Conservation (phyloP, 2,797 vertebrate species). For the Lutjanus campechanus region DNA sequence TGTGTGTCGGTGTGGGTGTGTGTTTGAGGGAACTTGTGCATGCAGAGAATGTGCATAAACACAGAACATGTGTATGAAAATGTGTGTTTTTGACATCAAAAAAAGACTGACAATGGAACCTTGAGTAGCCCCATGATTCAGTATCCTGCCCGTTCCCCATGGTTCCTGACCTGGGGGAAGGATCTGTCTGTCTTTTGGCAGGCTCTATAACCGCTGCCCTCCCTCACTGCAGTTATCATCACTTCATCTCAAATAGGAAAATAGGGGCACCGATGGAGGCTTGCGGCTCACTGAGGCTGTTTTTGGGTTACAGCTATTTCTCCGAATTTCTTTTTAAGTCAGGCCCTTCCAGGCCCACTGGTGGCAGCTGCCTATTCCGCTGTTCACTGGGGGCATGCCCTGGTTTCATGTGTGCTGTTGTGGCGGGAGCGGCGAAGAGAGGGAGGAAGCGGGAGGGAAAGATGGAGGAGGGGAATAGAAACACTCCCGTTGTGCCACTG, state of each 20-base stretch:
- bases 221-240: constrained; percentile 73
- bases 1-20: neutral
- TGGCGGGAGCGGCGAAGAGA: constrained; percentile 68
- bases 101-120: constrained; percentile 70
- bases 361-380: constrained; percentile 83
- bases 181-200: constrained; percentile 73
- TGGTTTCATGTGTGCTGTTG: constrained; percentile 86
- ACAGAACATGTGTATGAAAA: constrained; percentile 74
- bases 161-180: constrained; percentile 75
- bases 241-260: constrained; percentile 79
- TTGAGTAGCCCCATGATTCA: constrained; percentile 71
- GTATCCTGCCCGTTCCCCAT: constrained; percentile 71
- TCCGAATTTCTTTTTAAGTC: constrained; percentile 83
- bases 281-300: constrained; percentile 70
- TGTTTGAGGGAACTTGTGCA: constrained; percentile 37
- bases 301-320: constrained; percentile 84
- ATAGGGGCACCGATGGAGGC: constrained; percentile 73
- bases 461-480: constrained; percentile 75
- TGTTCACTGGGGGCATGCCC: constrained; percentile 88
- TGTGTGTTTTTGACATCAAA: constrained; percentile 77
- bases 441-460: constrained; percentile 41
- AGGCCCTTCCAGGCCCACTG: constrained; percentile 78
- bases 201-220: constrained; percentile 70
- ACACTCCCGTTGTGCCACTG: constrained; percentile 76
- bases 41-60: constrained; percentile 62